Base-by-base conservation (phyloP, 1,140 invertebrate species). In the Anoplolepis gracilipes region DNA sequence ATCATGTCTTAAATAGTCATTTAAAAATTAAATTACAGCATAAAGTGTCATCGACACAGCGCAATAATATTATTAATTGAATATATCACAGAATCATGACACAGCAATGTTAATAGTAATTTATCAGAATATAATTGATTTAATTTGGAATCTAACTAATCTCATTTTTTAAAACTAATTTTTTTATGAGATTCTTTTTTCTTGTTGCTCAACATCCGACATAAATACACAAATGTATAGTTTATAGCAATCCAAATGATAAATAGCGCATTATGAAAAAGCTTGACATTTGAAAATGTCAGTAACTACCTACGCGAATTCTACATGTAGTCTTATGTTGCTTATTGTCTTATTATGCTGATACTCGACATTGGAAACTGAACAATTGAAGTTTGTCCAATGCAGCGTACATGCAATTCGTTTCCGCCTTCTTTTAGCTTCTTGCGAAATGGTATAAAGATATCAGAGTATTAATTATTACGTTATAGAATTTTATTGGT, bases 231-330 rank as follows among this genome's bases (percentile, higher is more conserved):
- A 53, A 36, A 13, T 28, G 61, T 73, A 77, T 73, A 59, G 59
- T 49, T 69, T 49, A 42, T 30, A 64, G 73, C 69, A 89, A 90
- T 85, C 81, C 75, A 88, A 93, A 90, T 90, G 90, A 92, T 92
- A 92, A 93, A 92, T 84, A 85, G 89, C 89, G 88, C 81, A 79
- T 92, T 89, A 75, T 85, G 33, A 69, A 75, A 85, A 73, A 87
- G 87, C 85, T 70, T 92, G 93, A 91, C 93, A 93, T 93, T 93
- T 93, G 75, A 62, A 93, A 93, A 93, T 93, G 92, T 93, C 93
- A 94, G 90, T 89, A 75, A 87, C 92, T 92, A 89, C 91, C 91
- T 93, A 93, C 92, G 88, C 86, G 75, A 73, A 72, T 88, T 85
- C 73, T 85, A 75, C 77, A 79, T 70, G 82, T 90, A 87, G 85